Base-by-base conservation (phyloP, 2,888 invertebrate species). In the Synanthedon tipuliformis region DNA sequence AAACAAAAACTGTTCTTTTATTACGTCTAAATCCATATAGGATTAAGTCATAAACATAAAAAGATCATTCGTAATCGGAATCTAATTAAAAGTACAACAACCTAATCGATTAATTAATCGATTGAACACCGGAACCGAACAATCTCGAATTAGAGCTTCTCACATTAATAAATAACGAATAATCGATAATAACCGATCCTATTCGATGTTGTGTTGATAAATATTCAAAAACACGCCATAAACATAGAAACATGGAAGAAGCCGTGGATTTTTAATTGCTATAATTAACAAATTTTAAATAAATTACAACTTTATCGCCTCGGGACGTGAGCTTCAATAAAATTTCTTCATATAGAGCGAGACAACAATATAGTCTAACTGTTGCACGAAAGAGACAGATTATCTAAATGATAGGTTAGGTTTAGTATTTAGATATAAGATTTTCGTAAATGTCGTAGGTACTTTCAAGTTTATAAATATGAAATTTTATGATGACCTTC, bases 241-340 rank as follows among this genome's bases (percentile, higher is more conserved):
- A 74, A 78, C 67, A 69, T 63, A 61, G 68, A 74, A 71, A 73
- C 67, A 73, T 69, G 66, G 64, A 67, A 70, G 74, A 66, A 75
- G 69, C 74, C 64, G 65, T 63, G 61, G 5, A 23, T 34, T 68
- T 77, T 75, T 81, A 83, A 84, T 83, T 78, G 76, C 75, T 70
- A 70, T 78, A 78, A 84, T 83, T 83, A 83, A 81, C 71, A 69
- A 69, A 71, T 80, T 81, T 71, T 73, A 73, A 69, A 81, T 81
- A 80, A 76, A 77, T 81, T 80, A 83, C 74, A 66, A 66, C 80
- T 79, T 68, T 69, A 81, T 81, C 74, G 82, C 83, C 82, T 61
- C 64, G 56, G 75, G 81, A 69, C 66, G 65, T 66, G 69, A 67
- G 69, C 64, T 60, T 64, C 71, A 69, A 77, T 74, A 75, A 71